Evolutionary conservation across 1,140 invertebrate species (phyloP).

Genomic region (Carcinoscorpius rotundicauda): DNA sequence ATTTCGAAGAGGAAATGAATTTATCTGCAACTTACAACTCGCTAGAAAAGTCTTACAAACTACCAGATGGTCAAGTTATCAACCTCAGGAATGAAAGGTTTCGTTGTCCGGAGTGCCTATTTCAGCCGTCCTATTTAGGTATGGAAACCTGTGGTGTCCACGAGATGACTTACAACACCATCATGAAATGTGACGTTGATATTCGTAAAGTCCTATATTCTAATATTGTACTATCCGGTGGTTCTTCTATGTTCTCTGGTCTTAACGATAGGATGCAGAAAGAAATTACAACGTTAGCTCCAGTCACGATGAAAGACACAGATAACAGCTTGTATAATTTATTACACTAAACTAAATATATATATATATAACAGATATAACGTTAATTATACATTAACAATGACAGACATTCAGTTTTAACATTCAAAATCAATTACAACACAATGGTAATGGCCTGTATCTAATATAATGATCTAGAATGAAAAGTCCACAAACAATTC

Average conservation of each 20-base stretch:
- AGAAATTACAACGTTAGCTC: conserved; percentile 35
- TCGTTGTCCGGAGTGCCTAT: conserved; percentile 36
- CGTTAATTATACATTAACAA: too few relatives aligned
- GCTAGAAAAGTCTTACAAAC: conserved; percentile 33
- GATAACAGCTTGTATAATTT: too few relatives aligned
- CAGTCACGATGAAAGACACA: conserved; percentile 38
- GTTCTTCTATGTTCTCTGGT: conserved; percentile 39
- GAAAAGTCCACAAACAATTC: too few relatives aligned
- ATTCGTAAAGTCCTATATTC: conserved; percentile 43
- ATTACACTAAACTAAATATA: too few relatives aligned
- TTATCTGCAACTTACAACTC: conserved; percentile 33
- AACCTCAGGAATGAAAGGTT: conserved; percentile 42
- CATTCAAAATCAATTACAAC: too few relatives aligned
- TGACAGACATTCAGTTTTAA: too few relatives aligned
- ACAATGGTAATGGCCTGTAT: too few relatives aligned
- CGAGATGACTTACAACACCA: conserved; percentile 40
- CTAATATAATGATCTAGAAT: too few relatives aligned
- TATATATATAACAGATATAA: too few relatives aligned
- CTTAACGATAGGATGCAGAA: conserved; percentile 36
- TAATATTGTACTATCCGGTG: conserved; percentile 41
- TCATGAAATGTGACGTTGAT: conserved; percentile 40
- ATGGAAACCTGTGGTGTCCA: conserved; percentile 33
- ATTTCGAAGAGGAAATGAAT: conserved; percentile 42
- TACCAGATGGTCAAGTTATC: conserved; percentile 40
- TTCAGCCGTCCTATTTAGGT: conserved; percentile 32